These are phyloP conservation scores for Xylocopa sonorina DNA, from an alignment of 1,140 invertebrate species.

Conservation along the genomic window DNA sequence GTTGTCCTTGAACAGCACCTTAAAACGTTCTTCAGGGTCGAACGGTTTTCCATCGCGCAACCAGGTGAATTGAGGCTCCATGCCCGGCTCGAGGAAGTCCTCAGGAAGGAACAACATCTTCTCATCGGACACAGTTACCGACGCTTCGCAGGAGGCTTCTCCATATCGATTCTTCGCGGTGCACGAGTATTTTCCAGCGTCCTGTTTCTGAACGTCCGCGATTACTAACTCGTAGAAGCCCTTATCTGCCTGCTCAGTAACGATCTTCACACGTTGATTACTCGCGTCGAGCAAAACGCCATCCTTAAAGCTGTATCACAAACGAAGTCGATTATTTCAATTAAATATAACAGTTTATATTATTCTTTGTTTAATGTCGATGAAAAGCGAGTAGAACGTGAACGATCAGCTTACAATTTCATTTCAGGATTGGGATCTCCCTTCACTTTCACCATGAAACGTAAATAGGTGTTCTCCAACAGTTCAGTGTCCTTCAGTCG, in stretches of 20 bases:
- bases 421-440: constrained; percentile 92
- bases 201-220: constrained; percentile 88
- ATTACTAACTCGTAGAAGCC: constrained; percentile 96
- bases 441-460: constrained; percentile 94
- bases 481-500: constrained; percentile 93
- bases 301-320: constrained; percentile 90
- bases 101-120: constrained; percentile 90
- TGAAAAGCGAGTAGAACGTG: too few relatives aligned
- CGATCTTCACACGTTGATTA: constrained; percentile 88
- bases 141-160: constrained; percentile 88
- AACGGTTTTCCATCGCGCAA: constrained; percentile 94
- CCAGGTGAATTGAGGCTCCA: constrained; percentile 94
- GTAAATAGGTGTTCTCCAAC: constrained; percentile 91
- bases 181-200: constrained; percentile 95
- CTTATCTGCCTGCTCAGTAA: constrained; percentile 88
- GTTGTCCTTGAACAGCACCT: constrained; percentile 95
- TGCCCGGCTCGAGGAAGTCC: constrained; percentile 87
- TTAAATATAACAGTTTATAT: neutral
- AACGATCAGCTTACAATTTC: constrained; percentile 91
- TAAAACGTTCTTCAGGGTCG: constrained; percentile 96
- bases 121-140: constrained; percentile 91
- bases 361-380: neutral
- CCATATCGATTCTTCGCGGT: constrained; percentile 93
- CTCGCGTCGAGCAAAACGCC: constrained; percentile 86
- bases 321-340: neutral